Conservation (phyloP, 2,113 vertebrate species). For the Poecile atricapillus region DNA sequence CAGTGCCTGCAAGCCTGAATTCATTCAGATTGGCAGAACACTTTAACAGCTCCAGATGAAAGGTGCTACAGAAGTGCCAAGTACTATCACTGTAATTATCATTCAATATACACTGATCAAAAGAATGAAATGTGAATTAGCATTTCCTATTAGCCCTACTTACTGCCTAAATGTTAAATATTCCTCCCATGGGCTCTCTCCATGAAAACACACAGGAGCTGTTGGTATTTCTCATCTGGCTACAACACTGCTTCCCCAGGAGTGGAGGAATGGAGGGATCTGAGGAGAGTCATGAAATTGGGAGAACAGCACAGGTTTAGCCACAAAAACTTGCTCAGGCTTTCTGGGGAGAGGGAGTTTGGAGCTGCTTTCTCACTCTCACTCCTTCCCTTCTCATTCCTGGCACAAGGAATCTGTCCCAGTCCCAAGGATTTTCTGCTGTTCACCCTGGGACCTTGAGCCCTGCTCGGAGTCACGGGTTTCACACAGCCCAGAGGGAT, state of each 20-base stretch:
- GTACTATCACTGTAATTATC: constrained; percentile 51
- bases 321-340: not conserved
- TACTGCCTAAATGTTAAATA: constrained; percentile 40
- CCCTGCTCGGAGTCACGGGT: not conserved
- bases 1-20: not conserved
- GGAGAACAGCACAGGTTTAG: not conserved
- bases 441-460: not conserved
- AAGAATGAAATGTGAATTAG: constrained; percentile 64
- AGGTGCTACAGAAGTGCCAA: constrained; percentile 61
- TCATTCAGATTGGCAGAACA: not conserved
- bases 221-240: not conserved
- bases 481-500: not conserved
- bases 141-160: constrained; percentile 62
- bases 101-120: constrained; percentile 59
- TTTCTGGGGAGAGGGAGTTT: not conserved
- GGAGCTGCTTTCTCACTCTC: not conserved
- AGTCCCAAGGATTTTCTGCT: not conserved
- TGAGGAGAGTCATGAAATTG: not conserved
- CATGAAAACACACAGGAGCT: constrained; percentile 2
- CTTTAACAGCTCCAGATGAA: constrained; percentile 33
- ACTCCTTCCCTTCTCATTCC: not conserved
- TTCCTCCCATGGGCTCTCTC: constrained; percentile 34
- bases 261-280: not conserved
- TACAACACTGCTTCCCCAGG: not conserved
- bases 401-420: not conserved